These are phyloP conservation scores for Cygnus olor DNA, from an alignment of 2,797 vertebrate species.

Conservation along the genomic window DNA sequence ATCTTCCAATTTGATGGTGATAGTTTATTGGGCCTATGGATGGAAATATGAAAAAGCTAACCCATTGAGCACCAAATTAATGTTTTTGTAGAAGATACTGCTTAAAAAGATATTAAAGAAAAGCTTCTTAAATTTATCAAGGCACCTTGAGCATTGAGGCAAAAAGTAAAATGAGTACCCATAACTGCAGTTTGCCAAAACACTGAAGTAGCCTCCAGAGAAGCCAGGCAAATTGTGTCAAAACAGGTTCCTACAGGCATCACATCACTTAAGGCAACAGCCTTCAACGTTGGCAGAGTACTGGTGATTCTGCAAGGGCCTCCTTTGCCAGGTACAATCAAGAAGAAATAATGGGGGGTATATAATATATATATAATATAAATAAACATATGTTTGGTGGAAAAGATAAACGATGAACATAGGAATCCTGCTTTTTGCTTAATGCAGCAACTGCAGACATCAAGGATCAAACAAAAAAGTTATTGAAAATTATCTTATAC, in stretches of 20 bases:
- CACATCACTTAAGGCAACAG: background rate
- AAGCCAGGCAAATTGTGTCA: conserved; percentile 5
- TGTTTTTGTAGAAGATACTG: background rate
- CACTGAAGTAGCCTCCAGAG: background rate
- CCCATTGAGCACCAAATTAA: background rate
- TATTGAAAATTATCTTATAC: background rate
- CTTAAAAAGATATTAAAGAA: background rate
- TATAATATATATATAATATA: background rate
- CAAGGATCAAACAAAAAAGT: background rate
- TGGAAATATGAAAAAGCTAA: background rate
- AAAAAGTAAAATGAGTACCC: background rate
- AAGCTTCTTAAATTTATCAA: background rate
- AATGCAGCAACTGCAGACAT: background rate
- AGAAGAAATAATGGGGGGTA: background rate
- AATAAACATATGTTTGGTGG: background rate
- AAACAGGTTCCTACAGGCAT: background rate
- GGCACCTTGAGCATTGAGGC: background rate
- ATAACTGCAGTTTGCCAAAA: background rate
- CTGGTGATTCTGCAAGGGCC: background rate
- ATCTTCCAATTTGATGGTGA: background rate
- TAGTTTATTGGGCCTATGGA: background rate
- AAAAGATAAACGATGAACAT: background rate
- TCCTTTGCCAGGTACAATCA: background rate
- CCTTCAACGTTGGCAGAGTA: background rate
- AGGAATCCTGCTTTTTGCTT: background rate